Conservation (phyloP, 2,797 vertebrate species). For the Darevskia mixta region DNA sequence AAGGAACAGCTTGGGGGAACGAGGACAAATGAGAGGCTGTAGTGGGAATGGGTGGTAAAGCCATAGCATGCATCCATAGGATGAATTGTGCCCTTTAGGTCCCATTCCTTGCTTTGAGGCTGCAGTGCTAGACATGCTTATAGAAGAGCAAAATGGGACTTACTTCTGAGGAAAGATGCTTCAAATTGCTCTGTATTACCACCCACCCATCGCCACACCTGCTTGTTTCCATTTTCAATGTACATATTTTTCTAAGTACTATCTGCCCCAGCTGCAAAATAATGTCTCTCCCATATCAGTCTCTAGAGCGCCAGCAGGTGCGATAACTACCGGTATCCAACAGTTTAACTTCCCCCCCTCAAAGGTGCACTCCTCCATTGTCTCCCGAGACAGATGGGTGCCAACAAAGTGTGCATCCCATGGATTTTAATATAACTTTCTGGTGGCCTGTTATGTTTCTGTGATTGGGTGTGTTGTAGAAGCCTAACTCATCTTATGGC, state of each 20-base stretch:
- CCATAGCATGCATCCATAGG: background rate
- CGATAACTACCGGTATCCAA: too few species aligned
- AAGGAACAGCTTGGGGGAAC: background rate
- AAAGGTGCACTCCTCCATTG: too few species aligned
- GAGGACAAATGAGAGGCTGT: background rate
- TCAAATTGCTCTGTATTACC: constrained; percentile 61
- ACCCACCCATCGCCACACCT: background rate
- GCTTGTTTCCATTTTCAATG: constrained; percentile 26
- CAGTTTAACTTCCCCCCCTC: too few species aligned
- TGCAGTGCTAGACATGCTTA: background rate
- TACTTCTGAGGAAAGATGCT: constrained; percentile 32
- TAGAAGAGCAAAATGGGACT: background rate
- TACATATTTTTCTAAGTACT: constrained; percentile 42
- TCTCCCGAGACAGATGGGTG: too few species aligned
- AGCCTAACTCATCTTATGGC: too few species aligned
- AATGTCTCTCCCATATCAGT: too few species aligned
- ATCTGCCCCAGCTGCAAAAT: too few species aligned
- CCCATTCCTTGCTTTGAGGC: constrained; percentile 58
- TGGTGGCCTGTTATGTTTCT: background rate
- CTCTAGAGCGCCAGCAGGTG: too few species aligned
- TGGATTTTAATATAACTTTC: constrained; percentile 52
- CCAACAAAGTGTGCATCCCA: constrained; percentile 49
- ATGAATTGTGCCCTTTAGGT: background rate
- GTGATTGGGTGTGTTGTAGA: background rate
- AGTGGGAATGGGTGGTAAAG: background rate